phyloP scores from a whole-genome alignment of 2,888 invertebrate genomes.

The Iselma pallidipennis region DNA sequence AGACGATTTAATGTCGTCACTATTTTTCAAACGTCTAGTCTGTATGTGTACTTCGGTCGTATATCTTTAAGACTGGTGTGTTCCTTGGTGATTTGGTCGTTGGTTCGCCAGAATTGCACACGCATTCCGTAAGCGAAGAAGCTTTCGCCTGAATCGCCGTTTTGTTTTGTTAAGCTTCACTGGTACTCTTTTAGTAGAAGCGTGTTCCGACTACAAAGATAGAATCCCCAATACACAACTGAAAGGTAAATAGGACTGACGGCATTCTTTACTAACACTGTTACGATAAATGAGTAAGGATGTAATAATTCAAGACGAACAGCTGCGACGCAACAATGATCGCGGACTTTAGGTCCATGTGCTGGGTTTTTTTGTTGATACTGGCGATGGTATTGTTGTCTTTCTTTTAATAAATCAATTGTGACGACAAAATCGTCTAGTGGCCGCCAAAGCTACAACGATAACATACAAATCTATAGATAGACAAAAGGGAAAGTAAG shows the following conservation, averaged over 20 bases:
- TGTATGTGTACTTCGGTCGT: background rate
- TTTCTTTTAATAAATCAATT: background rate
- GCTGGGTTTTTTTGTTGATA: background rate
- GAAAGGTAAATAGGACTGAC: slow-evolving; percentile 28
- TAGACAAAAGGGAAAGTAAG: too few species aligned
- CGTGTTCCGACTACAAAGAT: slow-evolving; percentile 36
- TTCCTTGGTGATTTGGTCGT: slow-evolving; percentile 9
- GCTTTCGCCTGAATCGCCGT: slow-evolving; percentile 34
- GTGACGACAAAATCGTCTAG: too few species aligned
- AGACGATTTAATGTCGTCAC: background rate
- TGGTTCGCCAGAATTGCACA: slow-evolving; percentile 20
- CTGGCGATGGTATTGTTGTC: background rate
- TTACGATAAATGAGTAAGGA: slow-evolving; percentile 14
- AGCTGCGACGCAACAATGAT: background rate
- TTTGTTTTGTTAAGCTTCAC: slow-evolving; percentile 41
- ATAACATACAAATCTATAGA: too few species aligned
- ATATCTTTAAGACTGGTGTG: background rate
- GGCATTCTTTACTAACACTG: slow-evolving; percentile 17
- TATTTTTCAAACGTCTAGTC: background rate
- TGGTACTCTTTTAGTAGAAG: slow-evolving; percentile 25
- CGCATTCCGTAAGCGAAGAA: slow-evolving; percentile 22
- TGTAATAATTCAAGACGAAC: too few species aligned
- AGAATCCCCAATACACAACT: slow-evolving; percentile 33
- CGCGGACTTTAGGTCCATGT: background rate
- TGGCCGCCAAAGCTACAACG: too few species aligned